Evolutionary conservation across 1,140 invertebrate genomes (phyloP), one percentile per base, ranked within the genome.

Genomic region (Drosophila nigrodunni): DNA sequence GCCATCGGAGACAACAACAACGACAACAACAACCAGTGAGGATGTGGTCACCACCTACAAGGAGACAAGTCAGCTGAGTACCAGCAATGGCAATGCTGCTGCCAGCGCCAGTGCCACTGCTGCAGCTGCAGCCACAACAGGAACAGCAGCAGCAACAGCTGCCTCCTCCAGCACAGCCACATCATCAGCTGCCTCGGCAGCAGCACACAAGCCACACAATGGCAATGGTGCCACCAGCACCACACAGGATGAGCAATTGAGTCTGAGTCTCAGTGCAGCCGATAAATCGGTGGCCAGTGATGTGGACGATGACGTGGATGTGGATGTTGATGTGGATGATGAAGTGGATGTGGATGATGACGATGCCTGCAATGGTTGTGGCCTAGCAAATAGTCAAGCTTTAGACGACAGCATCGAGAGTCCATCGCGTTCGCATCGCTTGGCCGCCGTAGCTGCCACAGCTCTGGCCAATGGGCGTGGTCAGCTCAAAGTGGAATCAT

Each of bases 41-140:
- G 91, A 92, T 58, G 91, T 92, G 46, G 89, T 92, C 6, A 92
- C 91, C 54, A 92, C 91, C 18, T 92, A 90, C 61, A 92, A 92
- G 62, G 91, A 92, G 73, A 77, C 89, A 46, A 92, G 90, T 69
- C 83, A 91, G 64, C 72, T 79, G 37, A 81, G 85, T 46, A 73
- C 77, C 18, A 85, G 80, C 61, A 91, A 88, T 37, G 87, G 78
- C 25, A 30, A 30, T 30, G 25, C 25, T 30, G 4, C 25, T 10
- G 78, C 57, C 25, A 71, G 80, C n/a, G 58, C 67, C 13, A 70
- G 54, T 6, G 50, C 46, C 21, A 58, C 73, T 1, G 69, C 69
- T 21, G 50, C 60, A 57, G 46, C 55, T 46, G 39, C 49, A 10
- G 34, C 13, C 25, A 15, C 18, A 18, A 46, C 59, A 10, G 39